Percentiles rank a stretch among this genome's conserved stretches.
phyloP scores from a whole-genome alignment of 2,888 invertebrate species.

The Homarus gammarus region DNA sequence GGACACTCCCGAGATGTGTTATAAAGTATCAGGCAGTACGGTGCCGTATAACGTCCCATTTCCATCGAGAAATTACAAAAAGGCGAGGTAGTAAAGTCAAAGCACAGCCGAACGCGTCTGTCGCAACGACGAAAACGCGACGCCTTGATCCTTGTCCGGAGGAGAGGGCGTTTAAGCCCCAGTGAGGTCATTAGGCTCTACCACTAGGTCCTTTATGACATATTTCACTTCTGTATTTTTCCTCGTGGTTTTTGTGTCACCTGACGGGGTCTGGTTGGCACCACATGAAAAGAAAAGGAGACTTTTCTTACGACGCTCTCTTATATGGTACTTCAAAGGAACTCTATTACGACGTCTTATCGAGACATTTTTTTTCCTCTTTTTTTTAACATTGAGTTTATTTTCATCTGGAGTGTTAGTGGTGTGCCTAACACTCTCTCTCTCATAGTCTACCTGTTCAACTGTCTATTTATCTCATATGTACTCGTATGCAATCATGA shows the following conservation, averaged over 20 bases:
- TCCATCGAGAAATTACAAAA: not conserved
- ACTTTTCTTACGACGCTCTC: not conserved
- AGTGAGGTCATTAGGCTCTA: too few relatives aligned
- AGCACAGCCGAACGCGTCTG: not conserved
- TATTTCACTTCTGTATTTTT: not conserved
- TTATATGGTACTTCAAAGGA: not conserved
- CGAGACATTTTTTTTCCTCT: not conserved
- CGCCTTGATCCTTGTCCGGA: not conserved
- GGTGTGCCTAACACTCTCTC: not conserved
- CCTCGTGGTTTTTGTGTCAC: not conserved
- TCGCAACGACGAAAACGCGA: not conserved
- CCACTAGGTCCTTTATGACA: not conserved
- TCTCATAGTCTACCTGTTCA: too few relatives aligned
- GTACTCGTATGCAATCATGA: too few relatives aligned
- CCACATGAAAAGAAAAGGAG: not conserved
- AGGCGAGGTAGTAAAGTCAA: not conserved
- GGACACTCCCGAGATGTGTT: too few relatives aligned
- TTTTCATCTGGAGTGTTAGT: not conserved
- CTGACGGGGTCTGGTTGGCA: conserved; percentile 3
- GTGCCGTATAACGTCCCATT: conserved; percentile 17
- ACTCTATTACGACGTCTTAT: too few relatives aligned
- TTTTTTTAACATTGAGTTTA: too few relatives aligned
- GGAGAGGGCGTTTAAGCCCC: too few relatives aligned
- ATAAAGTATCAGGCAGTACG: too few relatives aligned
- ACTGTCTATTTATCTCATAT: too few relatives aligned